These are phyloP conservation scores for Pachydiplax longipennis DNA, from an alignment of 2,888 invertebrate genomes.

Conservation along the genomic window DNA sequence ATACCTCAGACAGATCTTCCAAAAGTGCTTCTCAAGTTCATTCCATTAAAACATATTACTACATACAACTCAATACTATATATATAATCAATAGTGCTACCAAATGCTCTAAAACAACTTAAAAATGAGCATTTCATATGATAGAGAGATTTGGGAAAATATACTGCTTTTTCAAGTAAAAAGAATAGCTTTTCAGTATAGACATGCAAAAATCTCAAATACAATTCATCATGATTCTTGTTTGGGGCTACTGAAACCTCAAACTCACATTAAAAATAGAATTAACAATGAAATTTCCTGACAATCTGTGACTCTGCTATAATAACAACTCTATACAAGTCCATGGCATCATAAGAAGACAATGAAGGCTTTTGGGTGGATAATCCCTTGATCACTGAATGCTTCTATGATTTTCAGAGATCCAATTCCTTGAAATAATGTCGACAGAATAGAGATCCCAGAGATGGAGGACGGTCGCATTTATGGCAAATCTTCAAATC, in stretches of 20 bases:
- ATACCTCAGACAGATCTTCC: neutral
- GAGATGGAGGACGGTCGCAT: slow-evolving; percentile 81
- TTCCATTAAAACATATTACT: slow-evolving; percentile 21
- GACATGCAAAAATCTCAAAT: slow-evolving; percentile 41
- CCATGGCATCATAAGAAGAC: slow-evolving; percentile 28
- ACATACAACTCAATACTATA: slow-evolving; percentile 25
- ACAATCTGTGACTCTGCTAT: slow-evolving; percentile 3
- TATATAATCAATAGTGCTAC: slow-evolving; percentile 23
- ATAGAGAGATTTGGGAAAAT: slow-evolving; percentile 41
- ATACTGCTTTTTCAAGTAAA: slow-evolving; percentile 40
- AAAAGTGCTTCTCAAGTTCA: neutral
- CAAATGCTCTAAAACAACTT: slow-evolving; percentile 29
- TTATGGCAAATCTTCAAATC: slow-evolving; percentile 74
- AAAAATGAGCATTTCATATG: slow-evolving; percentile 31
- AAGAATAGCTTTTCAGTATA: slow-evolving; percentile 40
- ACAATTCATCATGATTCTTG: slow-evolving; percentile 13
- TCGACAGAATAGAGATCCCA: slow-evolving; percentile 82
- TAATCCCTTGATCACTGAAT: neutral
- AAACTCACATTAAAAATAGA: slow-evolving; percentile 32
- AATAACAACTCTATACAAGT: slow-evolving; percentile 11
- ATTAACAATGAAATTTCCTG: slow-evolving; percentile 22
- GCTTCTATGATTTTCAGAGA: slow-evolving; percentile 50
- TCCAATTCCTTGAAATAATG: slow-evolving; percentile 75
- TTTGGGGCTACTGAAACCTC: neutral
- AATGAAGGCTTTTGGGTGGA: slow-evolving; percentile 28